Evolutionary conservation across 2,113 vertebrate species (phyloP).

Genomic region (Toxotes jaculatrix): DNA sequence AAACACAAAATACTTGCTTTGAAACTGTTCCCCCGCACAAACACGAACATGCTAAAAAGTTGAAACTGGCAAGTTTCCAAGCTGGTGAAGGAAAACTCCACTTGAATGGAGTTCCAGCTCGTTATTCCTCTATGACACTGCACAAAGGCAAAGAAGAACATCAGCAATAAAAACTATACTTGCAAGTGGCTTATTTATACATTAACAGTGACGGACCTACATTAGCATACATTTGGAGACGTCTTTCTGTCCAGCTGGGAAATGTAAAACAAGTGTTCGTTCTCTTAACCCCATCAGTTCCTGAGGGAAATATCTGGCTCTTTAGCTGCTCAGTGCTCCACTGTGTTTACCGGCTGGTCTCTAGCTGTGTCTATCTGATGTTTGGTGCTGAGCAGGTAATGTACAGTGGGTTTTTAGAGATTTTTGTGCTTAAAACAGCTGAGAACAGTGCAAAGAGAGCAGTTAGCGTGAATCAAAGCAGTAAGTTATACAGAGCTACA

Average conservation of each 20-base stretch:
- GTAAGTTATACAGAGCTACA: not conserved
- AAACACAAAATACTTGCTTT: not conserved
- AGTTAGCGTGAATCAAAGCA: not conserved
- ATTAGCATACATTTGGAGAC: not conserved
- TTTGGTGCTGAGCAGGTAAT: not conserved
- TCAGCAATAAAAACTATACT: not conserved
- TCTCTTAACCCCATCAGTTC: not conserved
- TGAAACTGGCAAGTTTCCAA: constrained; percentile 12
- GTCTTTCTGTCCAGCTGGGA: not conserved
- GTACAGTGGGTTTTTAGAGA: not conserved
- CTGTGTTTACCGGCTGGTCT: not conserved
- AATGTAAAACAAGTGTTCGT: not conserved
- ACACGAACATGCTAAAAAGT: not conserved
- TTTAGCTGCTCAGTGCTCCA: not conserved
- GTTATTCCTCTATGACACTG: not conserved
- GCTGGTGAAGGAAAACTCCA: not conserved
- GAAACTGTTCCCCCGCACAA: not conserved
- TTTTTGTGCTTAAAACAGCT: not conserved
- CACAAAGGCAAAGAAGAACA: not conserved
- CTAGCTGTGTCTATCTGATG: not conserved
- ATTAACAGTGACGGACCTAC: not conserved
- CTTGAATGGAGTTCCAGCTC: not conserved
- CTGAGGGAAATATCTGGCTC: not conserved
- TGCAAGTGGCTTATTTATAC: not conserved
- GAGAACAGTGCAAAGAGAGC: not conserved